These are phyloP conservation scores for Mystacornis crossleyi DNA, from an alignment of 2,113 vertebrate species.

Conservation along the genomic window DNA sequence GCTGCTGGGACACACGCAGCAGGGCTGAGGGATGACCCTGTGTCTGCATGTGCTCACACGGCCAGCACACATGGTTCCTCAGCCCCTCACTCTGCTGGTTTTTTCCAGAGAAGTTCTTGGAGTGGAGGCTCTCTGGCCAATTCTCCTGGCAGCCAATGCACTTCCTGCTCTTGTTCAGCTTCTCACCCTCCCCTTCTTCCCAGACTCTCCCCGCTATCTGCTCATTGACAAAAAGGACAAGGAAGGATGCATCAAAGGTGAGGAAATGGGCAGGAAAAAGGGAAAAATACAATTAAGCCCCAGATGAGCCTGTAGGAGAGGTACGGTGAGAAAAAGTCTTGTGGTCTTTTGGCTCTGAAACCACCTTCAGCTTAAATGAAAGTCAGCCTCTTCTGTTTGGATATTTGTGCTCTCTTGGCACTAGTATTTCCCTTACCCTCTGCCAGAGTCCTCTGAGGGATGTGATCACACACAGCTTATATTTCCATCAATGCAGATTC, in stretches of 20 bases:
- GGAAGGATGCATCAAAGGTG: constrained; percentile 78
- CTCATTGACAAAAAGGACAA: constrained; percentile 79
- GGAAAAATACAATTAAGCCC: background rate
- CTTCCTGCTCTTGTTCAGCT: constrained; percentile 77
- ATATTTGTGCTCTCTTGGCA: background rate
- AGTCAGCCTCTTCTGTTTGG: background rate
- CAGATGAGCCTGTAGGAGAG: background rate
- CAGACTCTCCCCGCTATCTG: constrained; percentile 85
- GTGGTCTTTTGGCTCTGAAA: background rate
- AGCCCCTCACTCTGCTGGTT: background rate
- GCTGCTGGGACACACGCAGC: fast-evolving
- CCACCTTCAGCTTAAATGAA: background rate
- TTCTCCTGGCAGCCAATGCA: constrained; percentile 75
- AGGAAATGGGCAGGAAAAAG: background rate
- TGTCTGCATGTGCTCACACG: fast-evolving
- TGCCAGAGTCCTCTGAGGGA: background rate
- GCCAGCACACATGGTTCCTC: background rate
- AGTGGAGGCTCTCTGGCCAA: constrained; percentile 74
- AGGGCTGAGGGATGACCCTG: background rate
- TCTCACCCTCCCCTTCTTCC: constrained; percentile 79
- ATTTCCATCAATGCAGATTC: background rate
- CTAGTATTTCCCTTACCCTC: background rate
- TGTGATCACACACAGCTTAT: background rate
- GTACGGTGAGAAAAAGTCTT: background rate
- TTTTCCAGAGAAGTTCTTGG: constrained; percentile 81